phyloP scores from a whole-genome alignment of 2,797 vertebrate genomes.

The Xiphorhynchus erythropygius region DNA sequence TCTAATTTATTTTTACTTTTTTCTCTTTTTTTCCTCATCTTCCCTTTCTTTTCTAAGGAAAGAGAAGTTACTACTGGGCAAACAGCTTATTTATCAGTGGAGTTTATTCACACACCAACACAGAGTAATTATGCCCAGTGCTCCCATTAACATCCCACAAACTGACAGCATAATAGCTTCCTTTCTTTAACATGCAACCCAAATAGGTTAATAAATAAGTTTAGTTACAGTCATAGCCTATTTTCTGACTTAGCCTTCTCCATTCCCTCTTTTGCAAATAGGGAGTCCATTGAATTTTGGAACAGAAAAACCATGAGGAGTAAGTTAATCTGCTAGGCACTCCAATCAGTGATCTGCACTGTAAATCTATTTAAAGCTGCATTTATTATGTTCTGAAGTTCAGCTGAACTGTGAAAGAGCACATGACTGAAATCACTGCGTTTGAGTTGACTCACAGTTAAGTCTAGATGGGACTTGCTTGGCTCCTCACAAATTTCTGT shows the following conservation, averaged over 20 bases:
- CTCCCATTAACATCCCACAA: conserved; percentile 59
- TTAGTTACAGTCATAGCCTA: conserved; percentile 59
- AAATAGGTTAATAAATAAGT: conserved; percentile 65
- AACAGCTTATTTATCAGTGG: conserved; percentile 58
- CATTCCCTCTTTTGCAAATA: conserved; percentile 60
- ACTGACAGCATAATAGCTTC: conserved; percentile 65
- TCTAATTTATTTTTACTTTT: no score
- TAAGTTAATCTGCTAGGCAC: conserved; percentile 66
- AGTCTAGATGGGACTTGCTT: conserved; percentile 29
- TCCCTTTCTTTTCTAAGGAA: neutral
- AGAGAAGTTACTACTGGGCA: conserved; percentile 30
- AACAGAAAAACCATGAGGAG: conserved; percentile 55
- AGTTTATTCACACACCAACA: conserved; percentile 61
- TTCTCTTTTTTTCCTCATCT: neutral
- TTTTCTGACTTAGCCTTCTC: conserved; percentile 54
- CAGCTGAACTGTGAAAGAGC: conserved; percentile 60
- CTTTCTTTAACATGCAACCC: conserved; percentile 60
- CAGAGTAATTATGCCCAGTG: conserved; percentile 69
- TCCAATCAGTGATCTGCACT: conserved; percentile 31
- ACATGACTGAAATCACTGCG: conserved; percentile 61
- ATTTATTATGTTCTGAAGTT: conserved; percentile 65
- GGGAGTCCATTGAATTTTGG: conserved; percentile 67
- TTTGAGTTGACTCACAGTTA: conserved; percentile 54
- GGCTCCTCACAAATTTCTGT: conserved; percentile 12
- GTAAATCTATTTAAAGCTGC: conserved; percentile 64